These are phyloP conservation scores for Lingula anatina DNA, from an alignment of 2,888 invertebrate genomes.

Conservation along the genomic window DNA sequence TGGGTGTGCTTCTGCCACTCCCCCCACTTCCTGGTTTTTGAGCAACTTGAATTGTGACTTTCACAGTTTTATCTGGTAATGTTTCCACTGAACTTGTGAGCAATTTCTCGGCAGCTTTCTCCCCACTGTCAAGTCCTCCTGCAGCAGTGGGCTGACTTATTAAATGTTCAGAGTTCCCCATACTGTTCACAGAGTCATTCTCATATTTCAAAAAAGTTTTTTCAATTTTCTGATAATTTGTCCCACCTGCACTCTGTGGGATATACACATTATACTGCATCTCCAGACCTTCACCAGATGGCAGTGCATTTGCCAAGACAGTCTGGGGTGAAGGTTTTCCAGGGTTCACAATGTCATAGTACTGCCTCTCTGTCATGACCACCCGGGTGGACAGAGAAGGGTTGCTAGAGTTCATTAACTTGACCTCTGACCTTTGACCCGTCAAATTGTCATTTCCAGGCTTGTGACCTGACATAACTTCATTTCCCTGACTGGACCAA, in stretches of 20 bases:
- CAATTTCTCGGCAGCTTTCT: conserved; percentile 18
- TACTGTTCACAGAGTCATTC: not conserved
- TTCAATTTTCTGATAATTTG: too few species aligned
- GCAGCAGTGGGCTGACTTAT: conserved; percentile 19
- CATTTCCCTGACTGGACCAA: too few species aligned
- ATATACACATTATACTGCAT: too few species aligned
- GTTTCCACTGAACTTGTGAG: conserved; percentile 20
- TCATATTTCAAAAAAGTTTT: too few species aligned
- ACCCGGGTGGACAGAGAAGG: not conserved
- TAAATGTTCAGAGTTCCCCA: conserved; percentile 7
- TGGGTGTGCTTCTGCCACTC: not conserved
- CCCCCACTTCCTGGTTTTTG: conserved; percentile 2
- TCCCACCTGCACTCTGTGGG: too few species aligned
- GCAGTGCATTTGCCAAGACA: not conserved
- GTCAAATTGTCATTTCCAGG: too few species aligned
- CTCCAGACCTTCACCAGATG: too few species aligned
- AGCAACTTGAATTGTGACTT: conserved; percentile 25
- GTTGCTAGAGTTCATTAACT: too few species aligned
- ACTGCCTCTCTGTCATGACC: not conserved
- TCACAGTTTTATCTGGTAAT: conserved; percentile 25
- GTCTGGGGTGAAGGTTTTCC: not conserved
- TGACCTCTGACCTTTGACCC: too few species aligned
- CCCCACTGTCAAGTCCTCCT: conserved; percentile 22
- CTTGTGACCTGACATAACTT: too few species aligned
- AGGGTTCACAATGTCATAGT: not conserved